Conservation (phyloP, 2,797 vertebrate species). For the Chromis chromis region DNA sequence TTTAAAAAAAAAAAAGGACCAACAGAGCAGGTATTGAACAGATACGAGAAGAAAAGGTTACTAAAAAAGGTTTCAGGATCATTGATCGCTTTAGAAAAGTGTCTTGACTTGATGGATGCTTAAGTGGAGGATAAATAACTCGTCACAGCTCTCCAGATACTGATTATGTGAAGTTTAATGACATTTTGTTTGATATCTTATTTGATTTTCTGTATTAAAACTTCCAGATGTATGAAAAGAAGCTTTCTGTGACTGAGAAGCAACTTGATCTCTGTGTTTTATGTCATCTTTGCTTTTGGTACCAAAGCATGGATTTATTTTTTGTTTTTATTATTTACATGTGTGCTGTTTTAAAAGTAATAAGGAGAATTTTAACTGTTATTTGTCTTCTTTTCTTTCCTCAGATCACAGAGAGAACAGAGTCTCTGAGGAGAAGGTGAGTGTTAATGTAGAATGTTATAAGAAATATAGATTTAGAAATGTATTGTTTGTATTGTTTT, state of each 20-base stretch:
- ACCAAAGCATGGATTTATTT: neutral
- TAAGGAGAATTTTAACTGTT: neutral
- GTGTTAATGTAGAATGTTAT: neutral
- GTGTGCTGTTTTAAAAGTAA: neutral
- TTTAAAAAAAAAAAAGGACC: too few species aligned
- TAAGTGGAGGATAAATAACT: neutral
- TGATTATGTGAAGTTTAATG: neutral
- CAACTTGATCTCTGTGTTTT: neutral
- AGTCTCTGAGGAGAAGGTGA: constrained; percentile 91
- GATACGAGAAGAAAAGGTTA: too few species aligned
- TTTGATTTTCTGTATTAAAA: neutral
- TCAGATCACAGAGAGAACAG: constrained; percentile 89
- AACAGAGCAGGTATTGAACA: too few species aligned
- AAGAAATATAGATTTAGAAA: too few species aligned
- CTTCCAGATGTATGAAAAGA: neutral
- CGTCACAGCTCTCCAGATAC: neutral
- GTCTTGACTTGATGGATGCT: neutral
- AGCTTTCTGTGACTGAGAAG: neutral
- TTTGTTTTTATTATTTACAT: neutral
- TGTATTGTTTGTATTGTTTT: too few species aligned
- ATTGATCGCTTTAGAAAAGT: too few species aligned
- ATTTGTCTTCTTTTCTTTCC: constrained; percentile 4
- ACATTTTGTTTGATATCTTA: neutral
- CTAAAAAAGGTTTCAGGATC: too few species aligned
- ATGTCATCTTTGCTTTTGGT: neutral